Evolutionary conservation across 2,888 invertebrate genomes (phyloP).

Genomic region (Drosophila mimica): DNA sequence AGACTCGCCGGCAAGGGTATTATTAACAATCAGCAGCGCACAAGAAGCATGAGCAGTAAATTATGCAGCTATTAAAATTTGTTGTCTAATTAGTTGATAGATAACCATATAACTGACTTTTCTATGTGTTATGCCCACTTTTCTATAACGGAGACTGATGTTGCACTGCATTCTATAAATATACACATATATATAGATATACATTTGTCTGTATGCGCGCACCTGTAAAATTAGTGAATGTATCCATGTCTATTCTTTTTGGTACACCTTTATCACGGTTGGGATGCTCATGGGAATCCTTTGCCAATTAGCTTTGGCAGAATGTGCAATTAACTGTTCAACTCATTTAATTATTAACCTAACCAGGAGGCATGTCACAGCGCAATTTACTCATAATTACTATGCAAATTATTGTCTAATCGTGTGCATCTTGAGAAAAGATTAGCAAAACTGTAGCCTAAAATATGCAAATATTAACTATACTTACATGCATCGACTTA

Average conservation of each 20-base stretch:
- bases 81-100: conserved; percentile 39
- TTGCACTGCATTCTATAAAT: conserved; percentile 38
- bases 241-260: conserved; percentile 38
- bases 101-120: conserved; percentile 34
- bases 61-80: conserved; percentile 42
- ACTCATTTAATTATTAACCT: conserved; percentile 52
- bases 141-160: conserved; percentile 71
- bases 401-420: conserved; percentile 12
- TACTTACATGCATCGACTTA: conserved; percentile 14
- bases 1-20: conserved; percentile 27
- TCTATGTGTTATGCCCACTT: conserved; percentile 43
- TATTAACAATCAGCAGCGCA: conserved; percentile 14
- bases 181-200: conserved; percentile 32
- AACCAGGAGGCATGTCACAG: conserved; percentile 52
- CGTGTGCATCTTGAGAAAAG: conserved; percentile 4
- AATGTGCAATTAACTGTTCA: conserved; percentile 65
- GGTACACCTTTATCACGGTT: conserved; percentile 41
- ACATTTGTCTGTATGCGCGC: conserved; percentile 20
- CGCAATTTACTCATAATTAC: conserved; percentile 32
- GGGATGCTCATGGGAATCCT: conserved; percentile 54
- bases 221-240: conserved; percentile 38
- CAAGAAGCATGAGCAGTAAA: conserved; percentile 25
- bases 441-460: conserved; percentile 9
- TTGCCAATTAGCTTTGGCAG: conserved; percentile 56
- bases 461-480: conserved; percentile 42